Evolutionary conservation across 2,113 vertebrate genomes (phyloP), one percentile per base, ranked within the genome.

Genomic region (Geococcyx californianus): DNA sequence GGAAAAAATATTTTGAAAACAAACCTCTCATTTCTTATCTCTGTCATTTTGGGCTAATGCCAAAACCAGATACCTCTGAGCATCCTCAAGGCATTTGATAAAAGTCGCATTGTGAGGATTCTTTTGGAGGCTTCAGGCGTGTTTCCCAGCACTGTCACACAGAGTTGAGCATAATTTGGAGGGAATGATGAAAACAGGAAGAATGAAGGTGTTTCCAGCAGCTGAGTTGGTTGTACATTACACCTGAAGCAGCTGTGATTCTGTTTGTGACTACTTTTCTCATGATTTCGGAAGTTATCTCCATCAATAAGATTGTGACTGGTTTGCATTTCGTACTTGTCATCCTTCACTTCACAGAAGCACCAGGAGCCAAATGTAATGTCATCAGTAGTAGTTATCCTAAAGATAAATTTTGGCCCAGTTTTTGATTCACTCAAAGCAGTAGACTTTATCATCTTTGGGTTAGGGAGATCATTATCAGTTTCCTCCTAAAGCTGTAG

Each of bases 231-330:
- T 66, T 84, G 44, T 51, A 20, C 25, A 1, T 59, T 58, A 3
- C 20, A 69, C 62, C 64, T 78, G 55, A 74, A 74, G 79, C 76
- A 78, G 40, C 59, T 89, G 68, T 86, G 74, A 45, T 52, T 49
- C 52, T 63, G 47, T 47, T 45, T 45, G 38, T 63, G 79, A 21
- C 83, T 76, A 23, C 55, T 68, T 94, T 89, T 66, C 68, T 87
- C 38, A 11, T 5, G 1, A 36, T 81, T 87, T 89, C 60, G 29
- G 56, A 69, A 67, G 42, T 64, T 89, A 34, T 14, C 38, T 87
- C 56, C 14, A 26, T 84, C 56, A 40, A 19, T 40, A 47, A 74
- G 69, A 8, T 14, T 44, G 18, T 69, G 63, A 20, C 56, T 87
- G 36, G 36, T 87, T 78, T 36, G 24, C 28, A 16, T 81, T 86